These are phyloP conservation scores for Mylabris phalerata DNA, from an alignment of 1,140 invertebrate species.

Conservation along the genomic window DNA sequence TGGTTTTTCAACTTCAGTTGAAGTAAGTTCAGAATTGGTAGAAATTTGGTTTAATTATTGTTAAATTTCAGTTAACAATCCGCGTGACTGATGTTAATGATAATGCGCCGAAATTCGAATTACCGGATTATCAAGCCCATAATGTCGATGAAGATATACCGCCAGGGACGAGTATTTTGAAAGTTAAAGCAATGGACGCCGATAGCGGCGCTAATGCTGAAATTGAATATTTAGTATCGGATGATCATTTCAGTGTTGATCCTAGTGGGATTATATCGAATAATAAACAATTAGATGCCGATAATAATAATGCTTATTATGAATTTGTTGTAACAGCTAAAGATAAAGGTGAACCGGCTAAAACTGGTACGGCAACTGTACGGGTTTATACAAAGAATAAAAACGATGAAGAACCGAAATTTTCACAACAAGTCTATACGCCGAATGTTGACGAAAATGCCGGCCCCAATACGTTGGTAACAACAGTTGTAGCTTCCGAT, in stretches of 20 bases:
- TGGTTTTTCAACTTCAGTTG: conserved; percentile 90
- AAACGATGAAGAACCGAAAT: conserved; percentile 94
- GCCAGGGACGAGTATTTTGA: conserved; percentile 80
- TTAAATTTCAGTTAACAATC: conserved; percentile 68
- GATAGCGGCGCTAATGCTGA: conserved; percentile 91
- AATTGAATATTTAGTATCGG: conserved; percentile 83
- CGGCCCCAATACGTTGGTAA: conserved; percentile 86
- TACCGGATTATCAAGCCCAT: conserved; percentile 92
- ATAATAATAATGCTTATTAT: conserved; percentile 94
- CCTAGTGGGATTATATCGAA: conserved; percentile 86
- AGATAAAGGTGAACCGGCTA: conserved; percentile 86
- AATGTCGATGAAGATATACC: conserved; percentile 92
- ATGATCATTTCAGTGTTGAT: conserved; percentile 90
- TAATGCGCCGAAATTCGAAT: conserved; percentile 88
- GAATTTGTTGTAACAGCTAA: conserved; percentile 88
- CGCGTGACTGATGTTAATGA: conserved; percentile 92
- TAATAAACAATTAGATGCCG: conserved; percentile 88
- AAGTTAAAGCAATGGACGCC: conserved; percentile 87
- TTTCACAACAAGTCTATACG: conserved; percentile 92
- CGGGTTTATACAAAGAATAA: conserved; percentile 93
- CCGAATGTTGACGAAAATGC: conserved; percentile 95
- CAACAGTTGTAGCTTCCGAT: conserved; percentile 90
- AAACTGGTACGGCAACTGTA: conserved; percentile 86
- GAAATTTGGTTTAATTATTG: not conserved
- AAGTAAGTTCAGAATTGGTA: conserved; percentile 53